Conservation (phyloP, 2,888 invertebrate genomes). For the Metopia argyrocephala region DNA sequence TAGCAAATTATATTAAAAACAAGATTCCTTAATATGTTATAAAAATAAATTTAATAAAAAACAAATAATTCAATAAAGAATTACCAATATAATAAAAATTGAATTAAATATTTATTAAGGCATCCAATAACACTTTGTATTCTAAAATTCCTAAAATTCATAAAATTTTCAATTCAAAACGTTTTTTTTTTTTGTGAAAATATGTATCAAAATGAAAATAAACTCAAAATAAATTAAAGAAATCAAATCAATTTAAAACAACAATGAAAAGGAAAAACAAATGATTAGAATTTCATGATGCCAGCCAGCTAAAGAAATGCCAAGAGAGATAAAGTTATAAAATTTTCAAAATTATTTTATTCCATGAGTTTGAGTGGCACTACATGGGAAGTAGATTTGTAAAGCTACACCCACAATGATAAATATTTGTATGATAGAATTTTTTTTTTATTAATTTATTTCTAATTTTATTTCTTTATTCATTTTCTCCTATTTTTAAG, state of each 20-base stretch:
- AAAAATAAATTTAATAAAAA: too few species aligned
- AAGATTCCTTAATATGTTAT: too few species aligned
- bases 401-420: slow-evolving; percentile 62
- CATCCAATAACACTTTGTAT: too few species aligned
- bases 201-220: slow-evolving; percentile 23
- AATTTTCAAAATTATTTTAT: slow-evolving; percentile 24
- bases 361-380: too few species aligned
- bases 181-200: neutral
- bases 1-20: too few species aligned
- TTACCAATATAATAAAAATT: too few species aligned
- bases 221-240: too few species aligned
- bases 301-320: slow-evolving; percentile 9
- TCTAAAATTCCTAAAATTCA: too few species aligned
- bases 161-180: too few species aligned
- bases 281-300: neutral
- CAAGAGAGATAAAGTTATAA: slow-evolving; percentile 47
- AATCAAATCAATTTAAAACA: slow-evolving; percentile 31
- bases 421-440: slow-evolving; percentile 72
- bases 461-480: slow-evolving; percentile 25
- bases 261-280: slow-evolving; percentile 20
- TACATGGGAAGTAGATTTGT: neutral
- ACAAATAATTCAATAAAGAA: too few species aligned
- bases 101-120: too few species aligned
- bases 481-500: neutral
- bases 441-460: slow-evolving; percentile 33